Evolutionary conservation across 2,888 invertebrate genomes (phyloP).

Genomic region (Melikaiella ostensackeni): DNA sequence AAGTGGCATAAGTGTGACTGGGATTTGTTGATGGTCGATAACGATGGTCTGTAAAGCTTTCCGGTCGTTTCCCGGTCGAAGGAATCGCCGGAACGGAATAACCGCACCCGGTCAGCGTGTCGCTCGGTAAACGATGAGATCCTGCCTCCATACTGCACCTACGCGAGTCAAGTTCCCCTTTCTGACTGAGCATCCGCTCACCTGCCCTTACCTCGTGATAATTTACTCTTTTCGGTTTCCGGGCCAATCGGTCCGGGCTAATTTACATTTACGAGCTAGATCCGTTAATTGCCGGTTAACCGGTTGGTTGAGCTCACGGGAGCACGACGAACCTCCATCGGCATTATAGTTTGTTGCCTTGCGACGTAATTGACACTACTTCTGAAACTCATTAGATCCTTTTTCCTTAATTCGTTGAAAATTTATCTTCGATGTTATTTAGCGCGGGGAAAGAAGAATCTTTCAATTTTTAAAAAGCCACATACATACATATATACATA

Average conservation of each 20-base stretch:
- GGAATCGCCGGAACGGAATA: constrained; percentile 56
- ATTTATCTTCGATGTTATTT: no score
- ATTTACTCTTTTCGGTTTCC: constrained; percentile 73
- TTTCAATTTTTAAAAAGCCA: no score
- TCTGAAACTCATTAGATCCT: neutral
- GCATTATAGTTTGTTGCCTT: constrained; percentile 59
- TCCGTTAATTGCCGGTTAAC: constrained; percentile 77
- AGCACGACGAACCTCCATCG: constrained; percentile 61
- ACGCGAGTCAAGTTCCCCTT: constrained; percentile 53
- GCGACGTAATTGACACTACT: neutral
- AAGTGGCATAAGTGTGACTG: neutral
- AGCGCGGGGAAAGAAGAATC: no score
- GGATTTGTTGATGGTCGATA: constrained; percentile 7
- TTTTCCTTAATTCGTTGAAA: neutral
- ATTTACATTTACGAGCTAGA: constrained; percentile 76
- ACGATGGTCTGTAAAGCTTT: constrained; percentile 34
- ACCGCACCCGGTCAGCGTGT: constrained; percentile 58
- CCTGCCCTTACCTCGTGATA: constrained; percentile 67
- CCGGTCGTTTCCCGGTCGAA: constrained; percentile 53
- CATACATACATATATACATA: no score
- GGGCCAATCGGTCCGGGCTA: constrained; percentile 65
- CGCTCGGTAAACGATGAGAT: constrained; percentile 59
- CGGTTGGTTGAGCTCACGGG: constrained; percentile 71
- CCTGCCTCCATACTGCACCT: constrained; percentile 52
- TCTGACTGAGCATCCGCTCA: constrained; percentile 67